These are phyloP conservation scores for Diarsia dahlii DNA, from an alignment of 2,888 invertebrate genomes.

Conservation along the genomic window DNA sequence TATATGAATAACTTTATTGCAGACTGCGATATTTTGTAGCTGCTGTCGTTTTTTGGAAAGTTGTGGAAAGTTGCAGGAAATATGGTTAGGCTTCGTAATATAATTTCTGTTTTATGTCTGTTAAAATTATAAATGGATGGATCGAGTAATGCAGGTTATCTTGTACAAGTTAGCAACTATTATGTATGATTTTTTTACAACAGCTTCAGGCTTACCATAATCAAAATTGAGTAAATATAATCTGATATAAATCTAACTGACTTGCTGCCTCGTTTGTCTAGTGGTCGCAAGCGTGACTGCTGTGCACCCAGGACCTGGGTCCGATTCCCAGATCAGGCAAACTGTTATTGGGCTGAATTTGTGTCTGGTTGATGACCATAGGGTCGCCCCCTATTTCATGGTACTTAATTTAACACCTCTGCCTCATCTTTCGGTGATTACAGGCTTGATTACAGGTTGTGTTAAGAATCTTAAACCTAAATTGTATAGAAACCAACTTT, in stretches of 20 bases:
- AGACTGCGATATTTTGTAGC: neutral
- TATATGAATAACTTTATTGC: slow-evolving; percentile 5
- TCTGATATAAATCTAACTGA: neutral
- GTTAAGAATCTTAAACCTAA: too few relatives aligned
- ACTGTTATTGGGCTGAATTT: too few relatives aligned
- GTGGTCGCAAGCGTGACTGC: too few relatives aligned
- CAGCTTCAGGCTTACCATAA: neutral
- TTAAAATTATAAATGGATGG: neutral
- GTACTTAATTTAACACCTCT: too few relatives aligned
- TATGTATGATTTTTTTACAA: neutral
- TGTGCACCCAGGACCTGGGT: too few relatives aligned
- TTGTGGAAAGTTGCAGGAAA: neutral
- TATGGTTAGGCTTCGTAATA: neutral
- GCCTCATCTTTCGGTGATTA: too few relatives aligned
- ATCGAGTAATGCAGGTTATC: neutral
- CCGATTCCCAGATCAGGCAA: too few relatives aligned
- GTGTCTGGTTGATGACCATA: too few relatives aligned
- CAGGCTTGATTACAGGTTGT: too few relatives aligned
- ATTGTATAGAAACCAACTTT: neutral
- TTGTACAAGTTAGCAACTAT: neutral
- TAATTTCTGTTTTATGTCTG: neutral
- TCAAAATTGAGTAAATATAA: neutral
- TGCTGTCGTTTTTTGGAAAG: neutral
- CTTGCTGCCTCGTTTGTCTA: too few relatives aligned
- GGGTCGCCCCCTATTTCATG: too few relatives aligned